Conservation (phyloP, 2,113 vertebrate genomes). For the Rhombomys opimus region DNA sequence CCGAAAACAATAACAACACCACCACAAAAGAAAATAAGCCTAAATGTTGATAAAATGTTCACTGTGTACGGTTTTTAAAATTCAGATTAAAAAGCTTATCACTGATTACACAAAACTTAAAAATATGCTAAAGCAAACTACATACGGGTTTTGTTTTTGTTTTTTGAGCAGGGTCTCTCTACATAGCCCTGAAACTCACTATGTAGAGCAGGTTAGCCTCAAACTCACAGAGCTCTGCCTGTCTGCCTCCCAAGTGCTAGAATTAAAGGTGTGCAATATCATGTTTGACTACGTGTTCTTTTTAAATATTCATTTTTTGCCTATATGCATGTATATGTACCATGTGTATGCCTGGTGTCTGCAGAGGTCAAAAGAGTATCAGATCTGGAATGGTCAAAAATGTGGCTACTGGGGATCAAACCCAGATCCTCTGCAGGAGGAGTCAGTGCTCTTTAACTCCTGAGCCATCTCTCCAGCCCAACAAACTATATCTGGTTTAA, state of each 20-base stretch:
- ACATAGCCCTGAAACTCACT: too few species aligned
- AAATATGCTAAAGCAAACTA: neutral
- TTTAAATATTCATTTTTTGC: neutral
- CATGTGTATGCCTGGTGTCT: too few species aligned
- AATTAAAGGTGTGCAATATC: neutral
- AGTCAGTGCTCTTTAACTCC: neutral
- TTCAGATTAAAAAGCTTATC: neutral
- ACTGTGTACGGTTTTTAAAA: neutral
- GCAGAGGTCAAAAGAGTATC: neutral
- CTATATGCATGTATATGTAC: neutral
- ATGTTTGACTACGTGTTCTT: neutral
- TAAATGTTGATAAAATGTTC: neutral
- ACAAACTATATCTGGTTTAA: neutral
- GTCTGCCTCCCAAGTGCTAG: neutral
- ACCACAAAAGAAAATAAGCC: neutral
- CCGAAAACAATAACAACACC: neutral
- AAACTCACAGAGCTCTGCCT: neutral
- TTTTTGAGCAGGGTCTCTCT: neutral
- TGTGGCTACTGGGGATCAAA: neutral
- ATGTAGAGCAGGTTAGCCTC: neutral
- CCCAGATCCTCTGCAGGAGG: neutral
- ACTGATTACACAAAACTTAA: neutral
- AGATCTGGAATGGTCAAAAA: neutral
- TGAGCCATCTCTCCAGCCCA: neutral
- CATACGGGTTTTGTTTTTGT: neutral